Evolutionary conservation across 2,113 vertebrate genomes (phyloP), one percentile per base, ranked within the genome.

Genomic region (Laterallus jamaicensis): DNA sequence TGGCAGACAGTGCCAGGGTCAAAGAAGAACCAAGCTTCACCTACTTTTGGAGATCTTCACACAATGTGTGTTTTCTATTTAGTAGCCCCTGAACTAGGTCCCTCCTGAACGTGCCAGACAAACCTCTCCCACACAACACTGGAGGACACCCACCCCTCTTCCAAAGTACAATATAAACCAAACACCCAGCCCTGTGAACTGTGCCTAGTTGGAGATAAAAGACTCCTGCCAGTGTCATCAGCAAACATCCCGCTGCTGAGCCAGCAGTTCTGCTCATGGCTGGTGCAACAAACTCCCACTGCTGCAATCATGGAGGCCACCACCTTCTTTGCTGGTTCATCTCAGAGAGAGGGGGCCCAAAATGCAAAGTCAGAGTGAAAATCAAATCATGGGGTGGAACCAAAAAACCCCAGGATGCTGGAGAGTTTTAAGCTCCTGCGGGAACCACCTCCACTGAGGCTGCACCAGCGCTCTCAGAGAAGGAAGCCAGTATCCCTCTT

Each of bases 391-490:
- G 8, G 6, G 5, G 17, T 8, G 32, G 7, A 2, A 49, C 49
- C 21, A 28, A 16, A n/a, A 21, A 79, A 17, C 9, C 47, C 15
- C 17, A 62, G 40, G 75, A 47, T 52, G 16, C 11, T 62, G 40
- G 35, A 55, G 20, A 58, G 22, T 25, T 11, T 8, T 32, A 24
- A 24, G n/a, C 10, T 78, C 54, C 29, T 12, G 14, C 52, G 54
- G 52, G 44, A 16, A 68, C 11, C 15, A 12, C 10, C 52, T 52
- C 47, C n/a, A 15, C 9, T 0, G 7, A 28, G 74, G 39, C 1
- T 9, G 26, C 62, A 29, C 13, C 75, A 29, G 14, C 11, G 9
- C 20, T 22, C 19, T 12, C 35, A 5, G 4, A 32, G 39, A 44
- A 64, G 62, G 55, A 42, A 70, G 25, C 14, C 12, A 8, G 28